phyloP scores from a whole-genome alignment of 1,140 invertebrate genomes.

The Pachyrhynchus sulphureomaculatus region DNA sequence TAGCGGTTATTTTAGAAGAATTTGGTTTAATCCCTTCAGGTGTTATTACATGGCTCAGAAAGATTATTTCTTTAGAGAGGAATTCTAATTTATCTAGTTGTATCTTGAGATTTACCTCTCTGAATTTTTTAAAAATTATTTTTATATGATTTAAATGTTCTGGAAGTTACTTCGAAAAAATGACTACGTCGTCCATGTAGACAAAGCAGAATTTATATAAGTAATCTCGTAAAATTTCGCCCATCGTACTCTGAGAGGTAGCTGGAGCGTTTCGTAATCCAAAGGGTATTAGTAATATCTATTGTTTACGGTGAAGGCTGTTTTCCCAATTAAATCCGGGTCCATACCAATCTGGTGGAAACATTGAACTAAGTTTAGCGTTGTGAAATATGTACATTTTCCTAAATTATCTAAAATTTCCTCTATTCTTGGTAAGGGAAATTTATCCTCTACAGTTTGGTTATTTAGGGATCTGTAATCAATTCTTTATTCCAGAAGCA shows the following conservation, averaged over 20 bases:
- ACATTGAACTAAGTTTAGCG: constrained; percentile 54
- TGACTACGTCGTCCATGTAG: constrained; percentile 49
- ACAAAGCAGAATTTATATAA: constrained; percentile 36
- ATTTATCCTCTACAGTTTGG: constrained; percentile 51
- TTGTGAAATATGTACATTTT: constrained; percentile 52
- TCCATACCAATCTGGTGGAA: constrained; percentile 55
- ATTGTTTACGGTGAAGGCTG: constrained; percentile 50
- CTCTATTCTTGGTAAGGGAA: constrained; percentile 57
- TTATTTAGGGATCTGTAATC: constrained; percentile 52
- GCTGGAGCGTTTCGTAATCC: constrained; percentile 51
- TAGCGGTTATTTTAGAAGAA: neutral
- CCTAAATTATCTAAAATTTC: constrained; percentile 54
- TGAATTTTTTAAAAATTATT: constrained; percentile 33
- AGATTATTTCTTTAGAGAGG: constrained; percentile 31
- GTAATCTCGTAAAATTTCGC: constrained; percentile 42
- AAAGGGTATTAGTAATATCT: constrained; percentile 52
- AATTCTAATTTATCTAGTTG: constrained; percentile 39
- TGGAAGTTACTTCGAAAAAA: constrained; percentile 31
- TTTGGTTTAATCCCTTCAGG: constrained; percentile 11
- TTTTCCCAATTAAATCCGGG: constrained; percentile 49
- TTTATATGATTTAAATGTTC: constrained; percentile 38
- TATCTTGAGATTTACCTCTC: constrained; percentile 38
- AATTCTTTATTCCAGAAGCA: constrained; percentile 42
- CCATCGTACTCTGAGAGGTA: constrained; percentile 53
- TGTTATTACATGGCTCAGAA: constrained; percentile 18